These are phyloP conservation scores for Diarsia dahlii DNA, from an alignment of 2,888 invertebrate species.

Conservation along the genomic window DNA sequence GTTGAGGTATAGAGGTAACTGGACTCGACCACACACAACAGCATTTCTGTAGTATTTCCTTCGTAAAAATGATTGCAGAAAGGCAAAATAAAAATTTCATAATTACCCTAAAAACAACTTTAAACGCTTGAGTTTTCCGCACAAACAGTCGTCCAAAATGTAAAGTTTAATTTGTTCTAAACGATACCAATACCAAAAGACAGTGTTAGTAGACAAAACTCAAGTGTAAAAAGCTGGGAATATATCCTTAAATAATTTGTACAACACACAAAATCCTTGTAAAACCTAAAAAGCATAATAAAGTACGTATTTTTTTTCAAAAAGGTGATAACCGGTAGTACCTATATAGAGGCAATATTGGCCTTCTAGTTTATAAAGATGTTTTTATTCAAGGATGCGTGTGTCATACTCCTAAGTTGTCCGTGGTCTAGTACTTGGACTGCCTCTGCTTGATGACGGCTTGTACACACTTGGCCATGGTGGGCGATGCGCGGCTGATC, in stretches of 20 bases:
- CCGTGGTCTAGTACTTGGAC: slow-evolving; percentile 79
- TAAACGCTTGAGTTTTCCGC: slow-evolving; percentile 64
- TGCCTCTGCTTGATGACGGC: slow-evolving; percentile 95
- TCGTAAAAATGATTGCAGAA: slow-evolving; percentile 89
- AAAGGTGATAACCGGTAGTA: slow-evolving; percentile 53
- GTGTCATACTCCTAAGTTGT: slow-evolving; percentile 51
- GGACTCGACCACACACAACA: slow-evolving; percentile 74
- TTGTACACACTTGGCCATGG: slow-evolving; percentile 99
- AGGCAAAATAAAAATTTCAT: slow-evolving; percentile 78
- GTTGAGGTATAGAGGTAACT: slow-evolving; percentile 62
- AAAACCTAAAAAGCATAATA: slow-evolving; percentile 25
- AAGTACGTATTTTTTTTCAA: slow-evolving; percentile 52
- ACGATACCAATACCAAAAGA: slow-evolving; percentile 40
- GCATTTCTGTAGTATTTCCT: slow-evolving; percentile 84
- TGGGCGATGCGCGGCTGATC: slow-evolving; percentile 98
- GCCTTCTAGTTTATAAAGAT: neutral
- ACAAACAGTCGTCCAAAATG: slow-evolving; percentile 31
- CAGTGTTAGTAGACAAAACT: slow-evolving; percentile 54
- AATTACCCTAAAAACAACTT: slow-evolving; percentile 76
- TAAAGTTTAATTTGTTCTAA: slow-evolving; percentile 10
- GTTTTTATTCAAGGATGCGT: slow-evolving; percentile 29
- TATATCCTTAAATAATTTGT: slow-evolving; percentile 67
- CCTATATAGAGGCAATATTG: slow-evolving; percentile 10
- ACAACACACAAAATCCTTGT: slow-evolving; percentile 58
- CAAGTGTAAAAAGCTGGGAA: slow-evolving; percentile 72